A percentile compares a stretch with the other conserved stretches of the same genome.
Evolutionary conservation across 2,113 vertebrate genomes (phyloP).

Genomic region (Mohoua ochrocephala): DNA sequence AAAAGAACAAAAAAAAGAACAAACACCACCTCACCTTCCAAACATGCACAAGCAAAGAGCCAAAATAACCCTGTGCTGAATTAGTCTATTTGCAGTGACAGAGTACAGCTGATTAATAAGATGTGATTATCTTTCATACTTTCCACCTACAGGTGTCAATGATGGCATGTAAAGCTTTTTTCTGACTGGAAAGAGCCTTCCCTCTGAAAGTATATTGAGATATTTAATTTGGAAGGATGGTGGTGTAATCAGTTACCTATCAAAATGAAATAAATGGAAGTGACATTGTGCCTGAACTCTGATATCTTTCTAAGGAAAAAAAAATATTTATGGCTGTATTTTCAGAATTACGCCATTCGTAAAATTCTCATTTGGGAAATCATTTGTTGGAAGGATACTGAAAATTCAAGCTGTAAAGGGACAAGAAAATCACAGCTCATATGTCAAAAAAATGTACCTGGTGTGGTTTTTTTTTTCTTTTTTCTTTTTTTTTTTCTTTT

Average conservation of each 20-base stretch:
- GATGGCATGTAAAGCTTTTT: background rate
- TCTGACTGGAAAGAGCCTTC: background rate
- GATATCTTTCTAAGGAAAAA: background rate
- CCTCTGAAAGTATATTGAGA: background rate
- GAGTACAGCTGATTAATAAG: background rate
- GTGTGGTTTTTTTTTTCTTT: background rate
- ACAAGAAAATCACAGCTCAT: background rate
- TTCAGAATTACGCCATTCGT: background rate
- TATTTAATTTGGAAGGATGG: background rate
- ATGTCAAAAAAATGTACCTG: background rate
- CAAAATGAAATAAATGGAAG: constrained; percentile 6
- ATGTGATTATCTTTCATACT: background rate
- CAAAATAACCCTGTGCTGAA: background rate
- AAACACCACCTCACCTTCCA: background rate
- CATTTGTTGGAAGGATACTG: background rate
- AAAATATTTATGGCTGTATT: background rate
- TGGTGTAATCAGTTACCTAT: background rate
- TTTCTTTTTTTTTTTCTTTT: background rate
- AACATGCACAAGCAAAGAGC: background rate
- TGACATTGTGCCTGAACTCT: background rate
- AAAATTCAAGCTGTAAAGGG: background rate
- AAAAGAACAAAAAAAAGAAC: background rate
- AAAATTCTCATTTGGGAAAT: background rate
- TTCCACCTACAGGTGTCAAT: background rate
- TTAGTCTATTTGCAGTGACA: background rate